phyloP scores from a whole-genome alignment of 2,113 vertebrate species.

The Archocentrus centrarchus region DNA sequence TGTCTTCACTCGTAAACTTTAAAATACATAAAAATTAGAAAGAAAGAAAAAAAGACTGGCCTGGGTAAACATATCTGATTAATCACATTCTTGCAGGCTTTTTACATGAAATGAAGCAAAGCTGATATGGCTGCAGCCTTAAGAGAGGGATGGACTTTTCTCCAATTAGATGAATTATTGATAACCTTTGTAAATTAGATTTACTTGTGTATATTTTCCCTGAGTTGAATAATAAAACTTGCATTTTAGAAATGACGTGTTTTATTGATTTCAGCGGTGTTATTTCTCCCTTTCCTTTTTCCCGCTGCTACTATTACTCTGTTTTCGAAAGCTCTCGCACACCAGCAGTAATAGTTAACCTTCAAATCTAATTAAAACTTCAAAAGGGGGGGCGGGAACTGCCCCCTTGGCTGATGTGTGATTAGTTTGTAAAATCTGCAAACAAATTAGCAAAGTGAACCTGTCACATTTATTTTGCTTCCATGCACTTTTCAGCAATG shows the following conservation, averaged over 20 bases:
- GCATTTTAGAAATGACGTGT: constrained; percentile 8
- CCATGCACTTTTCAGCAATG: neutral
- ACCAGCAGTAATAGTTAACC: constrained; percentile 53
- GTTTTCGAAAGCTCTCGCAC: constrained; percentile 15
- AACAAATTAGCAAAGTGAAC: constrained; percentile 20
- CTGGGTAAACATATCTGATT: neutral
- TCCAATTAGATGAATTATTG: constrained; percentile 64
- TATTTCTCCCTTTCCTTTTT: neutral
- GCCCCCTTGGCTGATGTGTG: neutral
- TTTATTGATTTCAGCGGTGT: neutral
- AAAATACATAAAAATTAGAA: neutral
- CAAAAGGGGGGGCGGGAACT: neutral
- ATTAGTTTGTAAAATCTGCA: constrained; percentile 40
- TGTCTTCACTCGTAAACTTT: neutral
- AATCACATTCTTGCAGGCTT: neutral
- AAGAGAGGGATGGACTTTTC: constrained; percentile 27
- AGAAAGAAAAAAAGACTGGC: neutral
- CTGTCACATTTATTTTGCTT: constrained; percentile 2
- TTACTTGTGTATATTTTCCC: constrained; percentile 16
- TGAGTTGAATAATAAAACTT: neutral
- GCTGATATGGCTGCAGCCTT: neutral
- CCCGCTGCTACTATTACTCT: neutral
- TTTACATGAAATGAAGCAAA: neutral
- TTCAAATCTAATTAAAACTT: constrained; percentile 57
- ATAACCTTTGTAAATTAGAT: constrained; percentile 39